phyloP scores from a whole-genome alignment of 2,797 vertebrate species.

The Notolabrus celidotus region DNA sequence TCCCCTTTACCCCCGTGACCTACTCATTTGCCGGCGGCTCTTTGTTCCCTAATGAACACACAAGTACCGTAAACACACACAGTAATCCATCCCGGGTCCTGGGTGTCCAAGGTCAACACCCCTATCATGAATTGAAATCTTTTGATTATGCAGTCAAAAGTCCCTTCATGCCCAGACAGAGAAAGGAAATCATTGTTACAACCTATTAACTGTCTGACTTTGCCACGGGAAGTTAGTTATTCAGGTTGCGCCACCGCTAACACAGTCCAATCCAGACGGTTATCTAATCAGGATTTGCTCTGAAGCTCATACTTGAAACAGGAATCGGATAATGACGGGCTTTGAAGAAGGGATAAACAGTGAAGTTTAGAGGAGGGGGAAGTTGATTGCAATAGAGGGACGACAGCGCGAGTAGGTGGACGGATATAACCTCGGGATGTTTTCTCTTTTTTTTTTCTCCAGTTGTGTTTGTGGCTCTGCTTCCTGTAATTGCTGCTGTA shows the following conservation, averaged over 20 bases:
- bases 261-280: conserved; percentile 36
- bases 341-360: conserved; percentile 69
- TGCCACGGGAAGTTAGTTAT: conserved; percentile 50
- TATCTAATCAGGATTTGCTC: conserved; percentile 64
- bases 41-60: conserved; percentile 26
- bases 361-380: conserved; percentile 51
- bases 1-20: conserved; percentile 40
- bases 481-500: conserved; percentile 72
- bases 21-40: conserved; percentile 14
- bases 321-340: conserved; percentile 59
- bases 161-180: conserved; percentile 4
- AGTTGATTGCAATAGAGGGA: conserved; percentile 57
- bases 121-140: conserved; percentile 27
- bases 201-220: conserved; percentile 26
- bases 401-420: conserved; percentile 60
- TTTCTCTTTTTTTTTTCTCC: conserved; percentile 23
- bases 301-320: conserved; percentile 58
- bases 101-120: conserved; percentile 46
- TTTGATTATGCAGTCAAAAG: conserved; percentile 53
- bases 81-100: conserved; percentile 17
- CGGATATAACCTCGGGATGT: conserved; percentile 58
- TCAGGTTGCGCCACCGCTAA: conserved; percentile 27
- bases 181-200: conserved; percentile 30
- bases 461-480: conserved; percentile 58
- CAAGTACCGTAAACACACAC: conserved; percentile 11